Conservation (phyloP, 2,113 vertebrate species). For the Bungarus multicinctus region DNA sequence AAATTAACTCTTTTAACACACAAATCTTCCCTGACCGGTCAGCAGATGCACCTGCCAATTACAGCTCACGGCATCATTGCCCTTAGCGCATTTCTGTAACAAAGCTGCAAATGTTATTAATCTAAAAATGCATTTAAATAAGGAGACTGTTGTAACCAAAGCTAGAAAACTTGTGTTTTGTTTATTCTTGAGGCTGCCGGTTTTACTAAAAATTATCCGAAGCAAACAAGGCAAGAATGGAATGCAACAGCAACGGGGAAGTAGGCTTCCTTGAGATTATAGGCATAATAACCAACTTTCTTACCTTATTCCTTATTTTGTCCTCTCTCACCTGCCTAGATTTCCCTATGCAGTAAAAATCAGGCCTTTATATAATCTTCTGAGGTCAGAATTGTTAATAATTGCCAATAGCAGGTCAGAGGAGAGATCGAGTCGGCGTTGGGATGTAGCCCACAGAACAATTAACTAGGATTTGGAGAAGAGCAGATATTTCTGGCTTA, state of each 20-base stretch:
- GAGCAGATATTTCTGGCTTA: background rate
- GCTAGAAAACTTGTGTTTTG: background rate
- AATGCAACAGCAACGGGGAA: background rate
- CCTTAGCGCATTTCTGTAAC: background rate
- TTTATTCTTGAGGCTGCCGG: background rate
- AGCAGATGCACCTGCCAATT: background rate
- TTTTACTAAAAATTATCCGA: background rate
- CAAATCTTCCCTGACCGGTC: background rate
- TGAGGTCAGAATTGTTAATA: background rate
- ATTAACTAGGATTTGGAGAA: background rate
- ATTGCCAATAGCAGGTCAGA: background rate
- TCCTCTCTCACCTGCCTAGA: background rate
- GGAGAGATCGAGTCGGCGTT: fast-evolving
- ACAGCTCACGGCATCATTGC: background rate
- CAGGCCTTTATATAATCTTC: background rate
- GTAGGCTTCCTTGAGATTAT: too few relatives aligned
- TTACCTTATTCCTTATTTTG: background rate
- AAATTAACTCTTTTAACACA: background rate
- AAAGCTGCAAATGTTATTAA: background rate
- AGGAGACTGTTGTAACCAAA: background rate
- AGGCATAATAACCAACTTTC: background rate
- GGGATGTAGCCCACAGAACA: background rate
- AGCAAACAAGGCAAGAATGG: background rate
- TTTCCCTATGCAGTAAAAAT: background rate
- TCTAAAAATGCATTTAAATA: background rate